phyloP scores from a whole-genome alignment of 2,113 vertebrate genomes.

The Albula glossodonta region DNA sequence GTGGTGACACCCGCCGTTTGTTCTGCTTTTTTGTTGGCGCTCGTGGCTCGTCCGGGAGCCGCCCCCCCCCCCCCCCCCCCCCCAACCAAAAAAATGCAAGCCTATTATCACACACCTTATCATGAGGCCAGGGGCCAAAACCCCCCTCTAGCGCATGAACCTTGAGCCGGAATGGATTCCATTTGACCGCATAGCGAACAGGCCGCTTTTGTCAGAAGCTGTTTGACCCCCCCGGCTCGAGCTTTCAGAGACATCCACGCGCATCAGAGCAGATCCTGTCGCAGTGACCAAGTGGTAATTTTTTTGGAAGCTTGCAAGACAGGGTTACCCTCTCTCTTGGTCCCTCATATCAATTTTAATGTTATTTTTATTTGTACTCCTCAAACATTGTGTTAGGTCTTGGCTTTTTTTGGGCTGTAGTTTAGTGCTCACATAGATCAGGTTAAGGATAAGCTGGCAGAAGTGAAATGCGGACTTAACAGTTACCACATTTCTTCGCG shows the following conservation, averaged over 20 bases:
- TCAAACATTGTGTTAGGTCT: background rate
- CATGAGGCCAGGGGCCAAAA: background rate
- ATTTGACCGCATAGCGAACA: constrained; percentile 7
- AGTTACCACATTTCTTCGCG: background rate
- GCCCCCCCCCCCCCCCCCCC: background rate
- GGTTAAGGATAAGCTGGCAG: constrained; percentile 7
- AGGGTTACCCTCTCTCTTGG: background rate
- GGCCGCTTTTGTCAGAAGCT: background rate
- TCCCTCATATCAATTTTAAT: constrained; percentile 21
- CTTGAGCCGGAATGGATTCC: background rate
- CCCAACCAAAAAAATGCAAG: background rate
- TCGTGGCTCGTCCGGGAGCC: background rate
- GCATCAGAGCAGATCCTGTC: background rate
- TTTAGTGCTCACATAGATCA: constrained; percentile 19
- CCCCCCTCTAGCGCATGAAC: constrained; percentile 13
- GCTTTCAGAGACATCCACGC: background rate
- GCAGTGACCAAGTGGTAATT: background rate
- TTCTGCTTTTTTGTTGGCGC: constrained; percentile 3
- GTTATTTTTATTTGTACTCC: background rate
- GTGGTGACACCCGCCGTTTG: constrained; percentile 13
- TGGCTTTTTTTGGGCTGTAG: constrained; percentile 2
- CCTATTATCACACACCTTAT: constrained; percentile 18
- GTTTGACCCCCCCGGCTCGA: background rate
- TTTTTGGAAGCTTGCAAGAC: background rate
- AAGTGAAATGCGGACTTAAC: background rate